Evolutionary conservation across 2,113 vertebrate species (phyloP).

Genomic region (Oenanthe oenanthe): DNA sequence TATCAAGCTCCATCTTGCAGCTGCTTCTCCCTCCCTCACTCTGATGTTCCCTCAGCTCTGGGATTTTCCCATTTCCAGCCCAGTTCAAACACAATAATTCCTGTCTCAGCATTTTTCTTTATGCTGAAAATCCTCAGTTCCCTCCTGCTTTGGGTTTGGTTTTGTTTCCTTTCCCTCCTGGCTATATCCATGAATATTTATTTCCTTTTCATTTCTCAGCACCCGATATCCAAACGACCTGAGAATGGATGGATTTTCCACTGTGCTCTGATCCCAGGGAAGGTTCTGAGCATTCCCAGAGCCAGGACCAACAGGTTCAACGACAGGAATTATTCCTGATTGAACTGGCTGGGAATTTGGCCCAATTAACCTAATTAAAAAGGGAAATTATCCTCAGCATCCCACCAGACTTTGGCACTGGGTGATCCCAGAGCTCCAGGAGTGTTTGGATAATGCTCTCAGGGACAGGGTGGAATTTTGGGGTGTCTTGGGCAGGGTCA

Average conservation of each 20-base stretch:
- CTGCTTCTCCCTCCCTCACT: neutral
- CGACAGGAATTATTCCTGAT: neutral
- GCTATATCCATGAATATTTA: neutral
- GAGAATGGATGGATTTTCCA: neutral
- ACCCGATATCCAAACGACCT: neutral
- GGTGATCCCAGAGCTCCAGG: neutral
- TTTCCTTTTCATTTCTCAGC: neutral
- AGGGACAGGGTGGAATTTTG: neutral
- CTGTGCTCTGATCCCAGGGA: neutral
- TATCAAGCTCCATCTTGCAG: neutral
- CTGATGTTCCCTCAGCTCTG: too few relatives aligned
- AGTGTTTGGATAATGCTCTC: fast-evolving
- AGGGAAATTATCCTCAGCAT: neutral
- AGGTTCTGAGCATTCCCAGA: neutral
- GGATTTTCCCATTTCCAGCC: neutral
- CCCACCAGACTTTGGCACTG: neutral
- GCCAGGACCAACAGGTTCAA: neutral
- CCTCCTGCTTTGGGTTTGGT: neutral
- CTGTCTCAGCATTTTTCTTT: neutral
- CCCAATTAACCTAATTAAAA: neutral
- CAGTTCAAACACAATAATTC: neutral
- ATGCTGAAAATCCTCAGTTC: neutral
- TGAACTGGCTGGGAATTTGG: neutral
- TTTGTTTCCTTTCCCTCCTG: neutral
- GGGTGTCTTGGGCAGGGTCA: neutral